Conservation (phyloP, 1,140 invertebrate species). For the Euura lappo region DNA sequence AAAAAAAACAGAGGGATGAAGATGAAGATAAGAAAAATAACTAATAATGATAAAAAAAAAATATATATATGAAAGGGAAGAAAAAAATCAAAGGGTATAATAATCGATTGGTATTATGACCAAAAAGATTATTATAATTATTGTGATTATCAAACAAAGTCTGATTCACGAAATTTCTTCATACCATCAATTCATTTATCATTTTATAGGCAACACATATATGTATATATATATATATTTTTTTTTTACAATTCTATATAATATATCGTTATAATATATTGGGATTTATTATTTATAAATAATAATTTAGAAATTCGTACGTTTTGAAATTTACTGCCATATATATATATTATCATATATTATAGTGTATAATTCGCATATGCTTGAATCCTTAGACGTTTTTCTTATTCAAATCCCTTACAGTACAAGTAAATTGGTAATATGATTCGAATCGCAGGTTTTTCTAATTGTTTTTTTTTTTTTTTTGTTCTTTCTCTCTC, state of each 20-base stretch:
- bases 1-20: conserved; percentile 11
- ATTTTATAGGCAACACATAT: not conserved
- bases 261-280: no score
- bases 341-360: conserved; percentile 2
- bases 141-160: not conserved
- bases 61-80: conserved; percentile 13
- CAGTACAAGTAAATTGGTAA: conserved; percentile 2
- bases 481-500: no score
- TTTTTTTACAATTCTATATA: not conserved
- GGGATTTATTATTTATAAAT: not conserved
- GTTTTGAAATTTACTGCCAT: not conserved
- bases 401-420: not conserved
- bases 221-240: not conserved
- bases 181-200: not conserved
- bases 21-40: conserved; percentile 15
- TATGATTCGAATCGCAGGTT: not conserved
- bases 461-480: no score
- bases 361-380: no score
- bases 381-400: not conserved
- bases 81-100: not conserved
- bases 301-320: no score
- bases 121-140: conserved; percentile 11
- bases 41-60: conserved; percentile 2
- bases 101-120: no score
- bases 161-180: not conserved